These are phyloP conservation scores for Bufotes viridis DNA, from an alignment of 2,797 vertebrate species.

Conservation along the genomic window DNA sequence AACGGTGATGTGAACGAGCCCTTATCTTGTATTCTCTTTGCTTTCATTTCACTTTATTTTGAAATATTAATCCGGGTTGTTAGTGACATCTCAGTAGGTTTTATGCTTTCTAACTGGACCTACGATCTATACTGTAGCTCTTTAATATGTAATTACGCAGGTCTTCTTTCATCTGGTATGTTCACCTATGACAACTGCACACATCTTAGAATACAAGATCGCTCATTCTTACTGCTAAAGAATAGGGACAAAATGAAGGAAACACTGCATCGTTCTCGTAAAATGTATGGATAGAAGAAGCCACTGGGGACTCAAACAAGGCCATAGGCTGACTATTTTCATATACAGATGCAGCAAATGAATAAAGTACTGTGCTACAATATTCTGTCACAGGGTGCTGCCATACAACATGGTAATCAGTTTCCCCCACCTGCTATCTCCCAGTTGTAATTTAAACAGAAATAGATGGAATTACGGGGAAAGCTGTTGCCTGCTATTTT, in stretches of 20 bases:
- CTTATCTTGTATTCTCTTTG: conserved; percentile 54
- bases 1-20: too few species aligned
- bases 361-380: not conserved
- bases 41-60: conserved; percentile 37
- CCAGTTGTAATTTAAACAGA: not conserved
- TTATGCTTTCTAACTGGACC: conserved; percentile 31
- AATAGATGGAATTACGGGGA: not conserved
- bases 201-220: not conserved
- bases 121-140: not conserved
- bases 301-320: not conserved
- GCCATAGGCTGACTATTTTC: not conserved
- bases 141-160: conserved; percentile 48
- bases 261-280: not conserved
- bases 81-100: conserved; percentile 45
- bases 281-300: not conserved
- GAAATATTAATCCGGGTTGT: conserved; percentile 56
- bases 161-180: not conserved
- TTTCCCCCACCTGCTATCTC: not conserved
- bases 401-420: not conserved
- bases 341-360: not conserved
- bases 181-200: conserved; percentile 24
- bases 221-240: not conserved
- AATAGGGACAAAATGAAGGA: not conserved
- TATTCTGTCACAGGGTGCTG: not conserved
- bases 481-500: not conserved